Evolutionary conservation across 92 coral and sea anemone species (phyloP).

Genomic region (Hydrozoanthus gracilis): DNA sequence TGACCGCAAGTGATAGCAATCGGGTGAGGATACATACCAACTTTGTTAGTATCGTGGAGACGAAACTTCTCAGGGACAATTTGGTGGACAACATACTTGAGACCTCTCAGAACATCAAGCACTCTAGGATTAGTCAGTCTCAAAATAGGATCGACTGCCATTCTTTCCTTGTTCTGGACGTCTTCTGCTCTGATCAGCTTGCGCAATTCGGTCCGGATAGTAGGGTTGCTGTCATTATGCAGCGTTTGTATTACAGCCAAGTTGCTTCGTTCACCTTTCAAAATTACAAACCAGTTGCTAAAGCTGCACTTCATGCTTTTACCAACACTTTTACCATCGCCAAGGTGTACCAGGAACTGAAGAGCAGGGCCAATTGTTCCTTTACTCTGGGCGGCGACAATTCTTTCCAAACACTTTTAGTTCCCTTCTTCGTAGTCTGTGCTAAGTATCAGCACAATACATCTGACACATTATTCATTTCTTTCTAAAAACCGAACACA

Average conservation of each 20-base stretch:
- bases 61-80: slow-evolving; percentile 50
- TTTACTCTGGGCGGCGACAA: slow-evolving; percentile 31
- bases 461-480: slow-evolving; percentile 35
- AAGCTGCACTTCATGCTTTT: slow-evolving; percentile 65
- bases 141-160: slow-evolving; percentile 44
- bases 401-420: slow-evolving; percentile 47
- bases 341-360: slow-evolving; percentile 37
- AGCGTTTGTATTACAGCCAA: slow-evolving; percentile 48
- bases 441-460: slow-evolving; percentile 40
- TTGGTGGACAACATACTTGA: slow-evolving; percentile 47
- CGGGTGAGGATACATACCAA: slow-evolving; percentile 51
- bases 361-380: slow-evolving; percentile 19
- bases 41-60: slow-evolving; percentile 49
- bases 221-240: slow-evolving; percentile 56
- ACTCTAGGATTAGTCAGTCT: slow-evolving; percentile 33
- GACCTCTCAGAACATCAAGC: slow-evolving; percentile 12
- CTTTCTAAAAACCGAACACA: slow-evolving; percentile 49
- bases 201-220: slow-evolving; percentile 34
- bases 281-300: slow-evolving; percentile 55
- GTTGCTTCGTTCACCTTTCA: slow-evolving; percentile 46
- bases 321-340: slow-evolving; percentile 62
- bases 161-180: slow-evolving; percentile 53
- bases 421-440: slow-evolving; percentile 60
- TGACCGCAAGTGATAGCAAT: slow-evolving; percentile 41
- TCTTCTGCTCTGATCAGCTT: slow-evolving; percentile 50